phyloP scores from a whole-genome alignment of 2,797 vertebrate species.

The Anniella stebbinsi region DNA sequence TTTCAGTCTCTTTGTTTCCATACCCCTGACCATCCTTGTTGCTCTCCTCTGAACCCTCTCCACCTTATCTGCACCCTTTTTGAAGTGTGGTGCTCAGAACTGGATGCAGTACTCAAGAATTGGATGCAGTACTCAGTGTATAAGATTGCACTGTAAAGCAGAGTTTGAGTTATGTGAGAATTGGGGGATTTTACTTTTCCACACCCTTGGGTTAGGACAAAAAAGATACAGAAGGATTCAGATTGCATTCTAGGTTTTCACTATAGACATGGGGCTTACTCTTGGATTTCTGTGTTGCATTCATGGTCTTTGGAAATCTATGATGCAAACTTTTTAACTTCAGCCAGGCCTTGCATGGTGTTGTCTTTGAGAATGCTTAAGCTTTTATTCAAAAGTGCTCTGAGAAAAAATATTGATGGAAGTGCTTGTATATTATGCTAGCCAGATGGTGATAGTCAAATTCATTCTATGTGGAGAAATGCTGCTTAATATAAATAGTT shows the following conservation, averaged over 20 bases:
- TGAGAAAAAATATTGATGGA: neutral
- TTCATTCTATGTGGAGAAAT: neutral
- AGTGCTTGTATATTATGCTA: neutral
- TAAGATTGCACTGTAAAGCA: neutral
- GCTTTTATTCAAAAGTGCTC: neutral
- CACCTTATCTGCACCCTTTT: no score
- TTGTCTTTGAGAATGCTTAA: neutral
- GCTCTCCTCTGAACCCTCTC: no score
- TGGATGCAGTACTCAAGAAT: no score
- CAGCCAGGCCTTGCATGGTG: neutral
- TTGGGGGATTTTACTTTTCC: neutral
- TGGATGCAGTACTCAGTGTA: no score
- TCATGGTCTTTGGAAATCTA: neutral
- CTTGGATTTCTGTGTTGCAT: neutral
- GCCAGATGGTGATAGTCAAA: neutral
- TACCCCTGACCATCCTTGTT: no score
- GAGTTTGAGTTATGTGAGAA: neutral
- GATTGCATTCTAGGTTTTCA: neutral
- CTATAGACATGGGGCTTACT: neutral
- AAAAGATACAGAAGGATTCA: neutral
- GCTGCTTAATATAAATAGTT: neutral
- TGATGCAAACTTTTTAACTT: neutral
- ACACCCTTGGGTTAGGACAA: neutral
- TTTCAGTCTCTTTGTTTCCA: no score
- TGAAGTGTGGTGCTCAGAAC: no score